Percentiles rank a stretch among this genome's conserved stretches.
phyloP scores from a whole-genome alignment of 2,888 invertebrate genomes.

The Cephus spinipes region DNA sequence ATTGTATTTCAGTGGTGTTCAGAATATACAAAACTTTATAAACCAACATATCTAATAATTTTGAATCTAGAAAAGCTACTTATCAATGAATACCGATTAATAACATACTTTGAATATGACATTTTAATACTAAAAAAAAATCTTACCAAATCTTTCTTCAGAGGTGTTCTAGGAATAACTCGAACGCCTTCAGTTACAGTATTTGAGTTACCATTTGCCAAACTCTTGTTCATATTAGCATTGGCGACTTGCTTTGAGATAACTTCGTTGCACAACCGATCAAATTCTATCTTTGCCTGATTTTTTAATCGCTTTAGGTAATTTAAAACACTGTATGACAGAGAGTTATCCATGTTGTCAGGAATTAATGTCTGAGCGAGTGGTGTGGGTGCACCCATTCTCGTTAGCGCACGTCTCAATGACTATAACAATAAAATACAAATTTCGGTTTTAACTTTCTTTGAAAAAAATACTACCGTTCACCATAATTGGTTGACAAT shows the following conservation, averaged over 20 bases:
- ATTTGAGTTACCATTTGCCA: conserved; percentile 61
- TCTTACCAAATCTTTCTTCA: conserved; percentile 82
- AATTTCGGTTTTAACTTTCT: conserved; percentile 9
- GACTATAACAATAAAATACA: conserved; percentile 72
- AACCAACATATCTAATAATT: neutral
- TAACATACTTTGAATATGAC: neutral
- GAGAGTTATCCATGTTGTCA: conserved; percentile 91
- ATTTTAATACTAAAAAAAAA: neutral
- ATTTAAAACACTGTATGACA: conserved; percentile 93
- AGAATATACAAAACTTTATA: neutral
- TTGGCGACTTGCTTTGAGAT: conserved; percentile 72
- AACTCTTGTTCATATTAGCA: conserved; percentile 55
- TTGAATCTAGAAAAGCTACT: neutral
- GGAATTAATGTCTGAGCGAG: conserved; percentile 88
- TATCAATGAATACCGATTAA: neutral
- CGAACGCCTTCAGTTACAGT: conserved; percentile 80
- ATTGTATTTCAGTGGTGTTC: neutral
- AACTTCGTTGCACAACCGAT: conserved; percentile 85
- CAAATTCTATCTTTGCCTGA: conserved; percentile 91
- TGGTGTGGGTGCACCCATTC: conserved; percentile 90
- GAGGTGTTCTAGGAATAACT: conserved; percentile 76
- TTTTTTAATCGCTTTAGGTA: conserved; percentile 96
- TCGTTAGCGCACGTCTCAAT: conserved; percentile 86
- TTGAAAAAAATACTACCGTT: neutral
- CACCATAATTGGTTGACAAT: neutral